phyloP scores from a whole-genome alignment of 2,888 invertebrate species.

The Brachyopa scutellaris region DNA sequence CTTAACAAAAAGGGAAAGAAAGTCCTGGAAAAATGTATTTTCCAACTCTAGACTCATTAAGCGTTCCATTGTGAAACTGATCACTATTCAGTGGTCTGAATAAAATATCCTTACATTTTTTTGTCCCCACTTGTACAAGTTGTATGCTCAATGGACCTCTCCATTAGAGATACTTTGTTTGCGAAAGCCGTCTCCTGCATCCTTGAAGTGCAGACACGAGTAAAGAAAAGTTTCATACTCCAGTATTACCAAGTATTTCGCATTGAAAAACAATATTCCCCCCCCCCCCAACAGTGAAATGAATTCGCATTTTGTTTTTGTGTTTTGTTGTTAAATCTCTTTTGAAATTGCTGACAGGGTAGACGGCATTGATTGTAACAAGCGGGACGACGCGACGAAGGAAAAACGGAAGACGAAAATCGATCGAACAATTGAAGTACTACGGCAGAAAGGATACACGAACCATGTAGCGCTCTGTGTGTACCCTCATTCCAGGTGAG shows the following conservation, averaged over 20 bases:
- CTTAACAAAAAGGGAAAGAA: too few relatives aligned
- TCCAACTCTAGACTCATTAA: background rate
- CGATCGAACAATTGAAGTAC: conserved; percentile 54
- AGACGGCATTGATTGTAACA: conserved; percentile 33
- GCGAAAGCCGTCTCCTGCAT: background rate
- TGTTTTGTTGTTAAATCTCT: conserved; percentile 15
- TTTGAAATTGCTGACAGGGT: conserved; percentile 56
- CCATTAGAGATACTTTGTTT: conserved; percentile 21
- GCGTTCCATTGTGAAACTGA: conserved; percentile 3
- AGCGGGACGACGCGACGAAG: background rate
- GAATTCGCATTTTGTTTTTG: conserved; percentile 1
- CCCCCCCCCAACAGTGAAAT: too few relatives aligned
- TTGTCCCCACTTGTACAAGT: too few relatives aligned
- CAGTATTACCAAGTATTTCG: conserved; percentile 12
- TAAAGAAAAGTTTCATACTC: conserved; percentile 12
- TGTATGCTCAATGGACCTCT: conserved; percentile 29
- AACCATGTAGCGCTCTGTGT: background rate
- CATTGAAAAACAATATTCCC: conserved; percentile 5
- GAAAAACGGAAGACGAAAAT: conserved; percentile 27
- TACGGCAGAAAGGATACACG: conserved; percentile 7
- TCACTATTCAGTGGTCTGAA: too few relatives aligned
- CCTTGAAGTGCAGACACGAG: background rate
- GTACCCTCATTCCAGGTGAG: conserved; percentile 44
- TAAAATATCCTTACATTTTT: too few relatives aligned
- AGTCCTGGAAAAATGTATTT: too few relatives aligned